These are phyloP conservation scores for Sus scrofa DNA, from an alignment of 2,113 vertebrate species.

Conservation along the genomic window T2T-Sscrofa CM000819.6:119697501-119698000, in stretches of 20 bases:
- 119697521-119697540: slow-evolving; percentile 14
- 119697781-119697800: background rate
- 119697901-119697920: background rate
- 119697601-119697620: background rate
- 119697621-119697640: background rate
- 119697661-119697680: slow-evolving; percentile 30
- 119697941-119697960: background rate
- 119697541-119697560: background rate
- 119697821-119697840: background rate
- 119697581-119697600: background rate
- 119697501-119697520: background rate
- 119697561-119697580: background rate
- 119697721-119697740: slow-evolving; percentile 3
- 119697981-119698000: background rate
- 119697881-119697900: background rate
- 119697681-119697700: background rate
- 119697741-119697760: slow-evolving; percentile 10
- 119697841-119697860: background rate
- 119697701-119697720: background rate
- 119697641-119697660: background rate
- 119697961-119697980: background rate
- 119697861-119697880: background rate
- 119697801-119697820: background rate
- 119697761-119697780: background rate
- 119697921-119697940: background rate